Evolutionary conservation across 2,888 invertebrate species (phyloP), one percentile per base, ranked within the genome.

Genomic region (Nudaria mundana): DNA sequence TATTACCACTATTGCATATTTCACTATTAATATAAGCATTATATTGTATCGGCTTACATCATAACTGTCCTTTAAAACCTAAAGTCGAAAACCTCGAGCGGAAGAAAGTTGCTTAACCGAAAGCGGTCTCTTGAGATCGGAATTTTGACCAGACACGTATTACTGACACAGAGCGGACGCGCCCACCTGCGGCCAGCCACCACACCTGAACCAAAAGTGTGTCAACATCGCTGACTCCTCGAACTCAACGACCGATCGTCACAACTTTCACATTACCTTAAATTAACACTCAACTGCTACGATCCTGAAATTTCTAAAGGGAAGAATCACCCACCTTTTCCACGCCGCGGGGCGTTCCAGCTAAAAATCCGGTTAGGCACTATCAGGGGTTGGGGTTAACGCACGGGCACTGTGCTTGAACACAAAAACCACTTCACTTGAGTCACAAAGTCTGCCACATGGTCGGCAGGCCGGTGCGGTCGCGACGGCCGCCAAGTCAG

Each of bases 241-340:
- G 75, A 77, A 77, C 73, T 71, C 79, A 61, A 54, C 78, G 76
- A 79, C 76, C 76, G 72, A 80, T 81, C 76, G 81, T 75, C 76
- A 73, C 71, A 80, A 87, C 87, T 88, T 88, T 88, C 88, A 88
- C 88, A 85, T 87, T 76, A 83, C 80, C 82, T 84, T 83, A 81
- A 81, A 81, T 80, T 79, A 82, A 75, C 81, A 78, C 75, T 73
- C 66, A 67, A 64, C 67, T 63, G 63, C 65, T 63, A 63, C 66
- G 65, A 70, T 58, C 48, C 40, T 54, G 65, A 71, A 70, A 66
- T 66, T 34, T 58, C 57, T 44, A 49, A 48, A 52, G 35, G 25
- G 42, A 52, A 54, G 40, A 52, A 48, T 39, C 53, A 78, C 80
- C 67, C 71, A 86, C 86, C 86, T 86, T 80, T 71, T 75, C 60